Evolutionary conservation across 2,113 vertebrate genomes (phyloP).

Genomic region (human (Homo sapiens)): DNA sequence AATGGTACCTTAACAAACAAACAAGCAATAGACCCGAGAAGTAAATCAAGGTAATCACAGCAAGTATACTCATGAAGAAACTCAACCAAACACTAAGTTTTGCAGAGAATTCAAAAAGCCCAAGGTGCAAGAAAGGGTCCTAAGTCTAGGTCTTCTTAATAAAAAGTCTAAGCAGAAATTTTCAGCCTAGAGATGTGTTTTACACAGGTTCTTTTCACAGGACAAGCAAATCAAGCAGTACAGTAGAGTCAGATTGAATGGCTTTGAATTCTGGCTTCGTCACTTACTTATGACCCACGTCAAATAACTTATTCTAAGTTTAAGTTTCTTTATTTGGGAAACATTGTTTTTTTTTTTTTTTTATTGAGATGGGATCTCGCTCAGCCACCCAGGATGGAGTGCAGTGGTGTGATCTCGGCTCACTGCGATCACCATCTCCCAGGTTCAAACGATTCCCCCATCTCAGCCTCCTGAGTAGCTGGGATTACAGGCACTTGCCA

Average conservation of each 20-base stretch:
- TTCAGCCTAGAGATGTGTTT: background rate
- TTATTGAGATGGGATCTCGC: too few species aligned
- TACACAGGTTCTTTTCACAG: background rate
- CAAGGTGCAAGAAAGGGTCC: background rate
- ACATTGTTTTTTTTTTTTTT: background rate
- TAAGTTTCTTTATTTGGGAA: conserved; percentile 2
- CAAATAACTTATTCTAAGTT: conserved; percentile 22
- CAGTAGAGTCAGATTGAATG: background rate
- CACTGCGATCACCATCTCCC: too few species aligned
- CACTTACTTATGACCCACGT: background rate
- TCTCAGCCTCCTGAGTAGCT: too few species aligned
- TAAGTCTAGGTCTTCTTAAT: background rate
- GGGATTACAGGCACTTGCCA: too few species aligned
- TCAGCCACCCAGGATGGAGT: too few species aligned
- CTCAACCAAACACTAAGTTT: conserved; percentile 19
- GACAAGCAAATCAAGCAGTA: background rate
- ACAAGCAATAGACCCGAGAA: background rate
- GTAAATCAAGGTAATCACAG: background rate
- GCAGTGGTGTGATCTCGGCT: too few species aligned
- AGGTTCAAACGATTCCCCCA: too few species aligned
- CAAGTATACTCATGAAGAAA: background rate
- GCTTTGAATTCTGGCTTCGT: background rate
- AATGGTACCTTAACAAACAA: background rate
- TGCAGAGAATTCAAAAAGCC: conserved; percentile 25
- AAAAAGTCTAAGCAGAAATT: background rate